Conservation (phyloP, 2,113 vertebrate species). For the Uropsilus gracilis region DNA sequence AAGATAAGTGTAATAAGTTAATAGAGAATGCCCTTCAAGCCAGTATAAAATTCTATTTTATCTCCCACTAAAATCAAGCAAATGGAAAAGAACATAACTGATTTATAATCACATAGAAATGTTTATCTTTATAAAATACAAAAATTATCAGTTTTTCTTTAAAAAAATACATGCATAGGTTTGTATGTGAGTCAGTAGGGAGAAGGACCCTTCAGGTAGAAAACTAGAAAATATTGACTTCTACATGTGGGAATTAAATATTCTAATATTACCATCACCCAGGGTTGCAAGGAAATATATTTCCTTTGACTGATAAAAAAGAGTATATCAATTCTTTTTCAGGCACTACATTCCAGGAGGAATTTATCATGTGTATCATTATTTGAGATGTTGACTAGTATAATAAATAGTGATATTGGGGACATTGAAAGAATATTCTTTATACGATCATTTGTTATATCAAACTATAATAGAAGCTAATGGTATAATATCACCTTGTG, state of each 20-base stretch:
- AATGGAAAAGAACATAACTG: background rate
- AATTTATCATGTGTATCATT: constrained; percentile 41
- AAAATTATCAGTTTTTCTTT: background rate
- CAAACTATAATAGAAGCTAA: background rate
- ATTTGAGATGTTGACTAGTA: constrained; percentile 29
- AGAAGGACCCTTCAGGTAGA: background rate
- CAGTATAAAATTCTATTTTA: background rate
- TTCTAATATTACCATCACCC: constrained; percentile 26
- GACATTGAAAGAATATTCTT: background rate
- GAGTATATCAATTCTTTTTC: constrained; percentile 19
- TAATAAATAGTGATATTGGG: constrained; percentile 35
- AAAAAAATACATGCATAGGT: background rate
- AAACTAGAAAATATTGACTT: background rate
- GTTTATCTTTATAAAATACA: constrained; percentile 20
- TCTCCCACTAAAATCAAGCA: background rate
- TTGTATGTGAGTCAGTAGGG: background rate
- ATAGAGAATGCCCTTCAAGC: background rate
- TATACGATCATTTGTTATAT: constrained; percentile 17
- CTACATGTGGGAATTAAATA: background rate
- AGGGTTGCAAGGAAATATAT: constrained; percentile 47
- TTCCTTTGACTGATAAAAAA: constrained; percentile 17
- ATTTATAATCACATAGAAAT: background rate
- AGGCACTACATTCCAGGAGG: constrained; percentile 23
- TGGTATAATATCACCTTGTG: background rate
- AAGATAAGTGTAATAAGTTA: background rate